A percentile compares a stretch with the other conserved stretches of the same genome.
phyloP scores from a whole-genome alignment of 2,113 vertebrate genomes.

The Ivindomyrus marchei region DNA sequence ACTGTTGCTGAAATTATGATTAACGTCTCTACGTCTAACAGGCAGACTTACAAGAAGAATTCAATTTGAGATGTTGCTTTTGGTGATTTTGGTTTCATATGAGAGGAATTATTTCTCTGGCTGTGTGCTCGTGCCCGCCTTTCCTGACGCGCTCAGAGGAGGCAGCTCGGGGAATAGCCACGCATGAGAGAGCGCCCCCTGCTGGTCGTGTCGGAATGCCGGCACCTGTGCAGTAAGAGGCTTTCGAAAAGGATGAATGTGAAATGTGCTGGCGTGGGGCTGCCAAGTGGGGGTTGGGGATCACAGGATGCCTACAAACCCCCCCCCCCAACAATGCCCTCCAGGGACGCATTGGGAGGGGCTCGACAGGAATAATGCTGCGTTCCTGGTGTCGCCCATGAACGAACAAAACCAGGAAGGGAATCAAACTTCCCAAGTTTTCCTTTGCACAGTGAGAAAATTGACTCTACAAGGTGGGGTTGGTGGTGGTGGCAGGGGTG shows the following conservation, averaged over 20 bases:
- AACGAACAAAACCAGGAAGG: constrained; percentile 34
- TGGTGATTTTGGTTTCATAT: neutral
- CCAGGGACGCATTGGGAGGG: constrained; percentile 29
- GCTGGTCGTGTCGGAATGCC: constrained; percentile 20
- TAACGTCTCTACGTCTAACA: neutral
- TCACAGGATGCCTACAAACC: constrained; percentile 8
- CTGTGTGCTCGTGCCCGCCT: neutral
- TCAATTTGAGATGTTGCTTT: neutral
- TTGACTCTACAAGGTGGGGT: constrained; percentile 23
- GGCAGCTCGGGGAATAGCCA: neutral
- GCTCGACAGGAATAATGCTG: constrained; percentile 34
- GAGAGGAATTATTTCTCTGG: neutral
- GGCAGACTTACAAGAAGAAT: neutral
- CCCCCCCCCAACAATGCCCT: constrained; percentile 18
- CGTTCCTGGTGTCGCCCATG: constrained; percentile 35
- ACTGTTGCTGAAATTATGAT: neutral
- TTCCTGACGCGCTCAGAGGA: neutral
- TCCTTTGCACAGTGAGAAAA: constrained; percentile 31
- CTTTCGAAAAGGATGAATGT: neutral
- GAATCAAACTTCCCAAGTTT: constrained; percentile 28
- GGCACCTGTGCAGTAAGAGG: no score
- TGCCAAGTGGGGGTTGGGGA: constrained; percentile 4
- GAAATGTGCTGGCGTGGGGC: neutral
- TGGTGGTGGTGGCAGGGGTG: neutral
- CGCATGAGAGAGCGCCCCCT: neutral